Percentiles rank a stretch among this genome's conserved stretches.
These are phyloP conservation scores for Torymus aiolomorphi DNA, from an alignment of 2,888 invertebrate species.

Conservation along the genomic window DNA sequence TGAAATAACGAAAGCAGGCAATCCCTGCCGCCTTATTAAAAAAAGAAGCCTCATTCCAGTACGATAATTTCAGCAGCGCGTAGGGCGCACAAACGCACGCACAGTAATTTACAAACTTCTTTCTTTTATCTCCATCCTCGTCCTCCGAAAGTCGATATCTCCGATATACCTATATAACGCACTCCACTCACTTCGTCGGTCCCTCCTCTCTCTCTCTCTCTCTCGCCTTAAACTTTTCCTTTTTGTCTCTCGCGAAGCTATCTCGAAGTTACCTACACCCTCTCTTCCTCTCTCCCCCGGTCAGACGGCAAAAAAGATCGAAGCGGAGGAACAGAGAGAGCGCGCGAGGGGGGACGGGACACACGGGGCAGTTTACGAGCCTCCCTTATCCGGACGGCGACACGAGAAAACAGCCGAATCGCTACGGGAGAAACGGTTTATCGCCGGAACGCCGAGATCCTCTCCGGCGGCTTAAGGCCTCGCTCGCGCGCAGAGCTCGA, in stretches of 20 bases:
- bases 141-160: conserved; percentile 49
- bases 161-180: not conserved
- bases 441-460: conserved; percentile 39
- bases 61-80: conserved; percentile 49
- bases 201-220: conserved; percentile 5
- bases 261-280: conserved; percentile 28
- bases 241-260: conserved; percentile 41
- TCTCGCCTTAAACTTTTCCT: conserved; percentile 35
- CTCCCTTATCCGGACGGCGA: conserved; percentile 55
- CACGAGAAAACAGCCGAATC: conserved; percentile 45
- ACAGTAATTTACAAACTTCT: conserved; percentile 52
- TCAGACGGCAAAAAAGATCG: conserved; percentile 20
- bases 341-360: not conserved
- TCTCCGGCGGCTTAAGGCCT: conserved; percentile 40
- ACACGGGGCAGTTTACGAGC: conserved; percentile 53
- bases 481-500: not conserved
- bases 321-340: conserved; percentile 15
- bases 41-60: conserved; percentile 1
- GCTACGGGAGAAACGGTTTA: conserved; percentile 47
- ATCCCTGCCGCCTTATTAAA: not conserved
- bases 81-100: not conserved
- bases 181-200: conserved; percentile 8
- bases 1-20: not conserved
- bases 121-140: conserved; percentile 38
- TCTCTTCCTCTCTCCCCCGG: conserved; percentile 8